Conservation (phyloP, 2,113 vertebrate genomes). For the Charina bottae region DNA sequence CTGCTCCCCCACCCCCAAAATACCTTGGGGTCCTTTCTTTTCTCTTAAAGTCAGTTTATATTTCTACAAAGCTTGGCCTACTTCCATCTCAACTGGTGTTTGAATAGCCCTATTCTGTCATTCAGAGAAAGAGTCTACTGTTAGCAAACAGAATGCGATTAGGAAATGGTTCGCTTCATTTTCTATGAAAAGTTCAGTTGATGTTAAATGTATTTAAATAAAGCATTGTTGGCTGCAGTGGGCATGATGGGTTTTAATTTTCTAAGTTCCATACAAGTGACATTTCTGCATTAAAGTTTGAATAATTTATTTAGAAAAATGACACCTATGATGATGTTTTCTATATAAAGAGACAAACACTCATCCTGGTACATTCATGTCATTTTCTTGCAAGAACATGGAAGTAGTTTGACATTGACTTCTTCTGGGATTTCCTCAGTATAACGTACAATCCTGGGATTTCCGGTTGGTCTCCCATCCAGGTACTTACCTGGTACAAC, state of each 20-base stretch:
- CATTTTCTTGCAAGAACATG: not conserved
- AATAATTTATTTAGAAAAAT: slow-evolving; percentile 13
- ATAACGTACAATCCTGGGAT: not conserved
- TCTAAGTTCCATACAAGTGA: accelerated
- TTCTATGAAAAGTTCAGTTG: not conserved
- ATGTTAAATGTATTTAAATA: not conserved
- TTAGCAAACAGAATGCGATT: not conserved
- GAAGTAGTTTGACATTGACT: not conserved
- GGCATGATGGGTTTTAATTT: not conserved
- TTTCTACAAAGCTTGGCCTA: not conserved
- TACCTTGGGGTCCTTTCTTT: not conserved
- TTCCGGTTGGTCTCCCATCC: not conserved
- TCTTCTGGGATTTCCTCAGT: not conserved
- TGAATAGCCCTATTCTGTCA: not conserved
- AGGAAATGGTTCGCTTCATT: not conserved
- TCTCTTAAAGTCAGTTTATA: not conserved
- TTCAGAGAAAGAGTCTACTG: not conserved
- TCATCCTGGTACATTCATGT: not conserved
- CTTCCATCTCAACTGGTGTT: not conserved
- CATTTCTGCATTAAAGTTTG: not conserved
- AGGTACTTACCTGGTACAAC: not conserved
- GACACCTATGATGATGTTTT: slow-evolving; percentile 12
- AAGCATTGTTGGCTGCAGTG: not conserved
- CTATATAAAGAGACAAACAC: not conserved
- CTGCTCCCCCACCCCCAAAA: not conserved